A percentile compares a stretch with the other conserved stretches of the same genome.
phyloP scores from a whole-genome alignment of 2,888 invertebrate genomes.

The Oligia latruncula region DNA sequence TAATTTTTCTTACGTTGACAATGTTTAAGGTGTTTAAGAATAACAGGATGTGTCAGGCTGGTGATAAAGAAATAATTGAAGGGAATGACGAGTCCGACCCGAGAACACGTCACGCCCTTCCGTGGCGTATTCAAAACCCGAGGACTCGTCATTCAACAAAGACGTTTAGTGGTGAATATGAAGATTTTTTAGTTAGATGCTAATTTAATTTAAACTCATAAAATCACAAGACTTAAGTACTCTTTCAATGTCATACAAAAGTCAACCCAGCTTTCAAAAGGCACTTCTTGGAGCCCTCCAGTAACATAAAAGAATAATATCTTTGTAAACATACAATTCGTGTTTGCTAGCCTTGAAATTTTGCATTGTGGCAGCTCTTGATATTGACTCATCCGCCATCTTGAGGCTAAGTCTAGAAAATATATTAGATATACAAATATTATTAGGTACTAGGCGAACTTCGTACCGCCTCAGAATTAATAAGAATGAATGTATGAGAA shows the following conservation, averaged over 20 bases:
- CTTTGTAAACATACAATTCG: neutral
- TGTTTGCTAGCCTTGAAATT: no score
- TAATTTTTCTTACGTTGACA: conserved; percentile 26
- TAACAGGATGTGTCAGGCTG: neutral
- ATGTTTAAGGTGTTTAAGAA: conserved; percentile 11
- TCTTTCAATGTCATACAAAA: neutral
- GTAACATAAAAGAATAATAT: neutral
- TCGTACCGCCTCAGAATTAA: no score
- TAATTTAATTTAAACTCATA: neutral
- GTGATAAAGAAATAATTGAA: conserved; percentile 1
- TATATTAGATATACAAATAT: neutral
- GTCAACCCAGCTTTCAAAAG: neutral
- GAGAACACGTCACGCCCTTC: no score
- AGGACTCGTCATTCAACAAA: no score
- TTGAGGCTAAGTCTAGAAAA: neutral
- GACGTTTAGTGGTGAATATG: no score
- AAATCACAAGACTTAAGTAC: neutral
- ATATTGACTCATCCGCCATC: neutral
- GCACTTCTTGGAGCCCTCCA: neutral
- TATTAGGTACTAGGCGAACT: no score
- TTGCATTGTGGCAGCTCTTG: neutral
- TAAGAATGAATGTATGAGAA: neutral
- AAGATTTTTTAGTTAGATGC: neutral
- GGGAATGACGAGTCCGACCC: neutral
- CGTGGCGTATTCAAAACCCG: no score